Evolutionary conservation across 1,140 invertebrate species (phyloP).

Genomic region (Drosophila burlai): DNA sequence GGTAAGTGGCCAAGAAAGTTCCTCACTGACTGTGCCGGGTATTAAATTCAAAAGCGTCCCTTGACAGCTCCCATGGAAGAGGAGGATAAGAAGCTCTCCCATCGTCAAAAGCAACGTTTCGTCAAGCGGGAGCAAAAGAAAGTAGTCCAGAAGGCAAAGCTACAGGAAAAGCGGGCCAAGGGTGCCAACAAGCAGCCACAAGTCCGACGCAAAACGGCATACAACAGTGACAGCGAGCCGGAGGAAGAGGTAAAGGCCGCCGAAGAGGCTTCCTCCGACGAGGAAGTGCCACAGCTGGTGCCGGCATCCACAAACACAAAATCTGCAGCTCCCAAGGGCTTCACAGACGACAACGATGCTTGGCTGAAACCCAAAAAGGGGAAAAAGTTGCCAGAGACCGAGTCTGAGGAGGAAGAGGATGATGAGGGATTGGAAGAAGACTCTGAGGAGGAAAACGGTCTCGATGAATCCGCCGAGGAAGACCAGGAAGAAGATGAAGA

Average conservation of each 20-base stretch:
- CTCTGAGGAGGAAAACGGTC: slow-evolving; percentile 35
- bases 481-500: slow-evolving; percentile 62
- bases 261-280: slow-evolving; percentile 41
- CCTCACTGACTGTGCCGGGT: fast-evolving
- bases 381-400: slow-evolving; percentile 72
- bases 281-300: slow-evolving; percentile 60
- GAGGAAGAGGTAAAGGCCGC: slow-evolving; percentile 54
- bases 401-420: slow-evolving; percentile 39
- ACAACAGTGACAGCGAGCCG: slow-evolving; percentile 77
- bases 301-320: slow-evolving; percentile 39
- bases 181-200: slow-evolving; percentile 28
- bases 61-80: slow-evolving; percentile 73
- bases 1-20: slow-evolving; percentile 79
- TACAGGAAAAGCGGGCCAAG: slow-evolving; percentile 82
- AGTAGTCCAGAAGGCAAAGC: slow-evolving; percentile 85
- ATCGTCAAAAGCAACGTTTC: slow-evolving; percentile 89
- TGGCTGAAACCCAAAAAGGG: slow-evolving; percentile 89
- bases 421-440: slow-evolving; percentile 56
- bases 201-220: slow-evolving; percentile 55
- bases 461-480: slow-evolving; percentile 55
- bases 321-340: slow-evolving; percentile 84
- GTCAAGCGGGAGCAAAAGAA: slow-evolving; percentile 88
- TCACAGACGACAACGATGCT: slow-evolving; percentile 89
- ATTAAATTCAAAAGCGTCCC: slow-evolving; percentile 12
- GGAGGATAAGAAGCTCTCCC: slow-evolving; percentile 87